phyloP scores from a whole-genome alignment of 2,113 vertebrate species.

The Callorhinus ursinus region DNA sequence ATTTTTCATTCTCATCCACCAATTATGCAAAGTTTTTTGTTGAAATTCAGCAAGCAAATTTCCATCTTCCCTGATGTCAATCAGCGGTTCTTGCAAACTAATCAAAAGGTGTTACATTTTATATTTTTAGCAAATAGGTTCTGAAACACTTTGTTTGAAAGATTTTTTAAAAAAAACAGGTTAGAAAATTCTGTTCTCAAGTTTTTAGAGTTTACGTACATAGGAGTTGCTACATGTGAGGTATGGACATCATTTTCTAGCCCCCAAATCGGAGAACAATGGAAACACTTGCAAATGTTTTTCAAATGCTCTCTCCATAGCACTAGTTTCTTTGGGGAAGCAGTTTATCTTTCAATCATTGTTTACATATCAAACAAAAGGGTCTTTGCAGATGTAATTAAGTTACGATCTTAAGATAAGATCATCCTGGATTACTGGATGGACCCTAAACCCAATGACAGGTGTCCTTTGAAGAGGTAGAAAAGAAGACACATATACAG shows the following conservation, averaged over 20 bases:
- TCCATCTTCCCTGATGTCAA: conserved; percentile 71
- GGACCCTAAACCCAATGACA: not conserved
- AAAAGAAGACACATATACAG: not conserved
- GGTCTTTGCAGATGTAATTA: not conserved
- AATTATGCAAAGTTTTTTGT: conserved; percentile 78
- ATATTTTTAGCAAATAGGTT: conserved; percentile 75
- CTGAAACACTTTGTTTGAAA: conserved; percentile 59
- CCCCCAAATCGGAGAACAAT: conserved; percentile 36
- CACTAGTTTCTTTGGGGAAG: conserved; percentile 11
- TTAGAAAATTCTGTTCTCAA: conserved; percentile 59
- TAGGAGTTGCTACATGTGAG: not conserved
- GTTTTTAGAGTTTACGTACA: conserved; percentile 62
- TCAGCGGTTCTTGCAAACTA: conserved; percentile 75
- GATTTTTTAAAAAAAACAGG: not conserved
- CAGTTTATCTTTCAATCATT: conserved; percentile 33
- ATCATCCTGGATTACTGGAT: not conserved
- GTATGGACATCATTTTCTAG: not conserved
- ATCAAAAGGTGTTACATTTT: conserved; percentile 77
- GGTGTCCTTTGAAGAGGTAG: not conserved
- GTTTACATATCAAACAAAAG: conserved; percentile 27
- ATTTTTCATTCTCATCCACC: conserved; percentile 64
- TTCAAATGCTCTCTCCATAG: conserved; percentile 52
- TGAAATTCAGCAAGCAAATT: conserved; percentile 77
- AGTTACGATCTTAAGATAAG: not conserved
- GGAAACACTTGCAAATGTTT: conserved; percentile 55